Evolutionary conservation across 2,888 invertebrate species (phyloP).

Genomic region (Sipha maydis): DNA sequence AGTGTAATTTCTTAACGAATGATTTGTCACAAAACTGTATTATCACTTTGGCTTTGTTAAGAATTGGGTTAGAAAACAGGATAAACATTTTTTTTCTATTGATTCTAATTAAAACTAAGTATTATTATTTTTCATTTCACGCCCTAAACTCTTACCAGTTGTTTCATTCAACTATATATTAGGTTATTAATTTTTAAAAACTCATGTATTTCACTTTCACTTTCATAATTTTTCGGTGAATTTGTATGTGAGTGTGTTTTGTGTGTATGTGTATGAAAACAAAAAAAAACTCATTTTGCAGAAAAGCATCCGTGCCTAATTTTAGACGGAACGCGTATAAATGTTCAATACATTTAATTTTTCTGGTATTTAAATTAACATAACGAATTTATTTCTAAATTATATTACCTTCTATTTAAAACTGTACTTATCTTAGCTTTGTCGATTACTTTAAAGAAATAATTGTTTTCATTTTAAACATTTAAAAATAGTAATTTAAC

Average conservation of each 20-base stretch:
- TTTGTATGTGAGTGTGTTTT: not conserved
- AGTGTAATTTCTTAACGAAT: slow-evolving; percentile 67
- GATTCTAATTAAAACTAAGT: slow-evolving; percentile 17
- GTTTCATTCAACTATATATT: not conserved
- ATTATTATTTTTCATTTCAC: not conserved
- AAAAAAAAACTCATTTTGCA: not conserved
- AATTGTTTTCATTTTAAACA: not conserved
- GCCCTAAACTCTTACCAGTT: not conserved
- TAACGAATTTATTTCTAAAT: not conserved
- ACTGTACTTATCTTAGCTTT: not conserved
- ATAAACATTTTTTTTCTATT: not conserved
- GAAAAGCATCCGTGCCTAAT: slow-evolving; percentile 49
- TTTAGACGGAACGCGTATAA: slow-evolving; percentile 4
- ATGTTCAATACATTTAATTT: not conserved
- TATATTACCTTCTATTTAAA: not conserved
- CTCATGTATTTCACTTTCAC: slow-evolving; percentile 40
- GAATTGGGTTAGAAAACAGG: not conserved
- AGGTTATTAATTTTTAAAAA: slow-evolving; percentile 4
- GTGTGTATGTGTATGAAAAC: not conserved
- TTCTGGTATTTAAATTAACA: not conserved
- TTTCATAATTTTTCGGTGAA: not conserved
- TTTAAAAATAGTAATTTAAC: not conserved
- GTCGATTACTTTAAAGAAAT: not conserved
- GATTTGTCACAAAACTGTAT: slow-evolving; percentile 10
- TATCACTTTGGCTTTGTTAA: not conserved